Conservation (phyloP, 2,113 vertebrate species). For the Psephotus haematonotus region DNA sequence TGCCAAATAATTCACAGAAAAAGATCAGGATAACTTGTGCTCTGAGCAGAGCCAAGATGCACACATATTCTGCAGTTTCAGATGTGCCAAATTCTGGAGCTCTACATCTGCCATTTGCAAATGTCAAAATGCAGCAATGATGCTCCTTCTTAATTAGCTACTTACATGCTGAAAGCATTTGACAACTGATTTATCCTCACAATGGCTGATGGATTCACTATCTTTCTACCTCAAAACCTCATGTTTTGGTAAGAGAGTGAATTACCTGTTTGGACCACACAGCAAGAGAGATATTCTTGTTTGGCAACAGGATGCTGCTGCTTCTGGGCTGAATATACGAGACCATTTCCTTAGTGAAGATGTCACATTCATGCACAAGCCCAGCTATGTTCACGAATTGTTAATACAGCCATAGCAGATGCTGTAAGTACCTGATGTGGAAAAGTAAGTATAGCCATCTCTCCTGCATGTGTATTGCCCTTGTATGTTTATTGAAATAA, state of each 20-base stretch:
- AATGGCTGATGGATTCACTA: neutral
- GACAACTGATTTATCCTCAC: neutral
- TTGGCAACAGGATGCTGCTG: neutral
- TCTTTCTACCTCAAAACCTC: neutral
- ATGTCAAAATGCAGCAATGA: neutral
- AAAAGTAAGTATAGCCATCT: neutral
- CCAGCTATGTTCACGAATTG: neutral
- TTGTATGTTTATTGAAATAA: neutral
- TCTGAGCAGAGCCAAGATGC: slow-evolving; percentile 17
- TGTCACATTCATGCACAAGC: neutral
- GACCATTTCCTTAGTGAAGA: neutral
- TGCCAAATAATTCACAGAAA: slow-evolving; percentile 25
- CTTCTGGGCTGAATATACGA: neutral
- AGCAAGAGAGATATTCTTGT: neutral
- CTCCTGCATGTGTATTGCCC: neutral
- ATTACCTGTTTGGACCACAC: neutral
- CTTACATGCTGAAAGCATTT: neutral
- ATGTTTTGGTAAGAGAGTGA: neutral
- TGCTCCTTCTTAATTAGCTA: neutral
- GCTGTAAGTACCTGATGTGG: neutral
- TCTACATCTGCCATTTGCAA: neutral
- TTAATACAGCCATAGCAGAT: neutral
- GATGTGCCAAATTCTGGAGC: neutral
- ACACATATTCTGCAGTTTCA: neutral
- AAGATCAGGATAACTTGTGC: neutral